Evolutionary conservation across 2,888 invertebrate species (phyloP).

Genomic region (Chaetoderma sp.): DNA sequence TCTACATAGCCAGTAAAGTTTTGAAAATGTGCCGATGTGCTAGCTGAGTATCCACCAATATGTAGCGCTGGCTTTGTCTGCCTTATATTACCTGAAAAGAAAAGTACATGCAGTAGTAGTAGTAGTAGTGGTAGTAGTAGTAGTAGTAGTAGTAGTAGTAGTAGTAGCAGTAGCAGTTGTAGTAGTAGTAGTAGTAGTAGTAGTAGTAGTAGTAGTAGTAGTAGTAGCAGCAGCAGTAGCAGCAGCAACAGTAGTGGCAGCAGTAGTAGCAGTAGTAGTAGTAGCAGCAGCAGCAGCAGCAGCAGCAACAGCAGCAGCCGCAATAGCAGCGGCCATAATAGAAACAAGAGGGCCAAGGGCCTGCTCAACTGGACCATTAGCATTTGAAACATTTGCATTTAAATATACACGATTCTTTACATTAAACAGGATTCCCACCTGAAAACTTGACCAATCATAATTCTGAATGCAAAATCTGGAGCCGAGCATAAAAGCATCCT

Average conservation of each 20-base stretch:
- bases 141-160: slow-evolving; percentile 11
- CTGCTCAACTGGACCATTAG: too few species aligned
- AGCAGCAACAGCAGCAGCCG: too few species aligned
- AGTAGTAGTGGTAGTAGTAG: slow-evolving; percentile 2
- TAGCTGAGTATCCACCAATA: not conserved
- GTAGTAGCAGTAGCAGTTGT: slow-evolving; percentile 10
- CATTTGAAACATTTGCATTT: too few species aligned
- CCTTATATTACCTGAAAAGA: not conserved
- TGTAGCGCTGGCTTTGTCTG: not conserved
- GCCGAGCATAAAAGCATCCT: too few species aligned
- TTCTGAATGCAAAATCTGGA: too few species aligned
- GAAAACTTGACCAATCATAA: too few species aligned
- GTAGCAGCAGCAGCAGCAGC: too few species aligned
- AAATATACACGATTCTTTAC: too few species aligned
- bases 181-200: slow-evolving; percentile 17
- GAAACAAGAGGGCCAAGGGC: too few species aligned
- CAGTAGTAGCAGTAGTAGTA: not conserved
- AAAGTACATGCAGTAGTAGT: not conserved
- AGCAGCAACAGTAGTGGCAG: slow-evolving; percentile 10
- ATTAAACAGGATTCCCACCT: too few species aligned
- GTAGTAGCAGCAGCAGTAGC: slow-evolving; percentile 12
- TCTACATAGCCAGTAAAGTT: too few species aligned
- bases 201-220: slow-evolving; percentile 15
- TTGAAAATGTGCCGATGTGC: not conserved
- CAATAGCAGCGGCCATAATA: too few species aligned